Conservation (phyloP, 1,140 invertebrate species). For the Trichonephila inaurata region DNA sequence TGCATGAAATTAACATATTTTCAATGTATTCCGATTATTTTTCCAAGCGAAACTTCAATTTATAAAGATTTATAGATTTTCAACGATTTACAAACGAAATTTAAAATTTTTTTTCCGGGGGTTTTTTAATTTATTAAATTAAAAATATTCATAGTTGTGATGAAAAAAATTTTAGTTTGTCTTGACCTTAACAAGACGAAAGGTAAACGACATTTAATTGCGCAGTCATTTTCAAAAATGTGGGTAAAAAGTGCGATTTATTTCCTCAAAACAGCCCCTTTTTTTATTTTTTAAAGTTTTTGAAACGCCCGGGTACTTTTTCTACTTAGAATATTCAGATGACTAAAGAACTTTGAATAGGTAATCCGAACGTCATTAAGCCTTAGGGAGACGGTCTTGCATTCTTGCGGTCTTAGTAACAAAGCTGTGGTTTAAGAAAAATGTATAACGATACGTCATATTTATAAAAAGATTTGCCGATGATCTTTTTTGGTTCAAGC, state of each 20-base stretch:
- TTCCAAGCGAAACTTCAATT: too few relatives aligned
- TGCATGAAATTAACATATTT: too few relatives aligned
- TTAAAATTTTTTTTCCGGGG: too few relatives aligned
- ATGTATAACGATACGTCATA: background rate
- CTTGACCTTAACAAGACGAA: background rate
- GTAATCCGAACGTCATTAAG: background rate
- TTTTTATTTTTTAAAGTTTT: background rate
- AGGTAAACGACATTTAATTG: slow-evolving; percentile 6
- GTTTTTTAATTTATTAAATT: too few relatives aligned
- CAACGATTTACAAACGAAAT: too few relatives aligned
- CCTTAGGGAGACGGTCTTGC: background rate
- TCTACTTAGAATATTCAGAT: too few relatives aligned
- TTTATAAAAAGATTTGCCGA: background rate
- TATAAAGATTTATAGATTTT: too few relatives aligned
- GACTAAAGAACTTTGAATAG: background rate
- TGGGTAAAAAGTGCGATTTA: background rate
- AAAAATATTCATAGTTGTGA: background rate
- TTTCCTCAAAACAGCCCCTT: background rate
- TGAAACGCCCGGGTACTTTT: too few relatives aligned
- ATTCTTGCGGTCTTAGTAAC: background rate
- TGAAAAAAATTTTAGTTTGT: background rate
- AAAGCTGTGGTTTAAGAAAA: background rate
- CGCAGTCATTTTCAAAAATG: background rate
- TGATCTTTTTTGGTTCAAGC: too few relatives aligned
- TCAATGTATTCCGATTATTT: too few relatives aligned